These are phyloP conservation scores for Strongylocentrotus purpuratus DNA, from an alignment of 35 echinoderm and acorn worm species.

Conservation along the genomic window DNA sequence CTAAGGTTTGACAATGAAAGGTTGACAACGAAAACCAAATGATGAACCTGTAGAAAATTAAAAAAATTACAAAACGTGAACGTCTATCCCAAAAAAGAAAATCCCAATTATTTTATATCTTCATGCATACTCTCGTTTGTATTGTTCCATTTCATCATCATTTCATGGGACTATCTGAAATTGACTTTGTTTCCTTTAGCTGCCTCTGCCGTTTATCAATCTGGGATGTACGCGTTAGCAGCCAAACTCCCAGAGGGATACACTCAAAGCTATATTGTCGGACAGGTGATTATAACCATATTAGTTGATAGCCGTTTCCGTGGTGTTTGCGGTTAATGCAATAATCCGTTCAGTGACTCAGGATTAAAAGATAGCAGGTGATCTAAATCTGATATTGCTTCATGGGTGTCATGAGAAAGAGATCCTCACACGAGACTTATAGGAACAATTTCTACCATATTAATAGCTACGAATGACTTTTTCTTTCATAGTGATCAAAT, in stretches of 20 bases:
- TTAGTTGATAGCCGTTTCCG: not conserved
- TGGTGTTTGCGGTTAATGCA: not conserved
- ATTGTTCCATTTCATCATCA: too few relatives aligned
- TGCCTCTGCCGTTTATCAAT: slow-evolving; percentile 91
- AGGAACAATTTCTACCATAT: not conserved
- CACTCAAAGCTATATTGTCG: slow-evolving; percentile 88
- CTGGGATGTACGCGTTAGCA: slow-evolving; percentile 86
- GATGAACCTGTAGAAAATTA: too few relatives aligned
- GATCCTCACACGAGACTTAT: not conserved
- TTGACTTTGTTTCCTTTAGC: slow-evolving; percentile 52
- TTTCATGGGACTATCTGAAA: not conserved
- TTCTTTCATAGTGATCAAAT: too few relatives aligned
- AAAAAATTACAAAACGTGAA: too few relatives aligned
- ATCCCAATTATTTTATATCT: too few relatives aligned
- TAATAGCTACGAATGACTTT: too few relatives aligned
- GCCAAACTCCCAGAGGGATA: slow-evolving; percentile 85
- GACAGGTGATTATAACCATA: slow-evolving; percentile 75
- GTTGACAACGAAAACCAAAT: too few relatives aligned
- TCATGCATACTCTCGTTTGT: too few relatives aligned
- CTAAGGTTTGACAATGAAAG: too few relatives aligned
- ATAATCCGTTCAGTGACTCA: not conserved
- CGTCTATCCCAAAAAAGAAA: too few relatives aligned
- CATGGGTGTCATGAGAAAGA: not conserved
- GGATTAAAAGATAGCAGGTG: not conserved
- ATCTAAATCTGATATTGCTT: not conserved